These are phyloP conservation scores for Gisinianus flammeolus DNA, from an alignment of 2,888 invertebrate species.

Conservation along the genomic window DNA sequence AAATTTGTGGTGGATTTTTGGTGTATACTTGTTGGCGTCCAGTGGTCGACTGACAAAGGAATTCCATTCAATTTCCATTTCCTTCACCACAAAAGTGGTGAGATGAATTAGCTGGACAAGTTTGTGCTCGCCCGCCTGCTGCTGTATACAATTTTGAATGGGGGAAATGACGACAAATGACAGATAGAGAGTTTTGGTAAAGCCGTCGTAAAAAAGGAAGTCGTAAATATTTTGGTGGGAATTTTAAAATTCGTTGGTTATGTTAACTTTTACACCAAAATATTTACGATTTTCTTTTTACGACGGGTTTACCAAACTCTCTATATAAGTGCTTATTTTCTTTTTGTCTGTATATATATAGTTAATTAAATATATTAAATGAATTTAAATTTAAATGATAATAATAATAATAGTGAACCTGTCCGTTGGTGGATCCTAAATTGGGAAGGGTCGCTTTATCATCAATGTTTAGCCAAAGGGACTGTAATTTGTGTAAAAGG, in stretches of 20 bases:
- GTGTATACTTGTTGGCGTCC: slow-evolving; percentile 32
- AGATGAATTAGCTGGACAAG: slow-evolving; percentile 33
- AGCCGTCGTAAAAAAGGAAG: no score
- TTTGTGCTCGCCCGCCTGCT: slow-evolving; percentile 30
- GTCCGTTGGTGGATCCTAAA: neutral
- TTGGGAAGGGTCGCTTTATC: slow-evolving; percentile 21
- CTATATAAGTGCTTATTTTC: no score
- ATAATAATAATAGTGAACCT: neutral
- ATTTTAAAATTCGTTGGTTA: no score
- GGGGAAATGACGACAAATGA: no score
- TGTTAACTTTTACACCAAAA: no score
- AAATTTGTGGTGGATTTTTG: no score
- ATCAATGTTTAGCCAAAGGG: slow-evolving; percentile 40
- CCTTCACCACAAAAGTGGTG: slow-evolving; percentile 40
- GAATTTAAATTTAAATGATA: neutral
- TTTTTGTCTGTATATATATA: neutral
- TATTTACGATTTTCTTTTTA: no score
- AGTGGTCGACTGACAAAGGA: neutral
- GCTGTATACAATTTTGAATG: no score
- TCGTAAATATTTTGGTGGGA: no score
- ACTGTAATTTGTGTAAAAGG: slow-evolving; percentile 37
- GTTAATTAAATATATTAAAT: slow-evolving; percentile 10
- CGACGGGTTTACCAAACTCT: no score
- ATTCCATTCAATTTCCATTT: slow-evolving; percentile 43
- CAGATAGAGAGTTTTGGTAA: no score